Evolutionary conservation across 2,113 vertebrate species (phyloP), one percentile per base, ranked within the genome.

Genomic region (Passer montanus): DNA sequence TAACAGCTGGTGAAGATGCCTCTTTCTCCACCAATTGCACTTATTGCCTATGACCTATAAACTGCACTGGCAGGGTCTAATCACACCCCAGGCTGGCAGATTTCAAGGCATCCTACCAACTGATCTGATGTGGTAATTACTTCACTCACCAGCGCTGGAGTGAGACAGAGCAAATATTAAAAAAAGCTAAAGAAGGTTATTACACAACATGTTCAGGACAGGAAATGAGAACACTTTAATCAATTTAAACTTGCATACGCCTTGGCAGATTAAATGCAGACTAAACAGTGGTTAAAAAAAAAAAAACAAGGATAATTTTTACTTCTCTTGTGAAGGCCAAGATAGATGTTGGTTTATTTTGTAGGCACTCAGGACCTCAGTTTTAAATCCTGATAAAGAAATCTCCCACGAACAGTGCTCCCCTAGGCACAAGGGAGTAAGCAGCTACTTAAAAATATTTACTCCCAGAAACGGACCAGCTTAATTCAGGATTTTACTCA

Each of bases 201-300:
- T 95, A 72, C 50, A 73, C 89, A 95, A 93, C 28, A 58, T n/a
- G 30, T 69, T 90, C 78, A 52, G 70, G 55, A 91, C 62, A 83
- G 89, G 93, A 95, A 95, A 95, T 58, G 21, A 91, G 70, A 95
- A 91, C 63, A 91, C 19, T 85, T 85, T 41, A 87, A 93, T 89
- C 30, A 53, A 62, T 85, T 95, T 76, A 83, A 95, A 89, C 77
- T 66, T 68, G 83, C 56, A 68, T 56, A n/a, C 27, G 43, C 56
- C 56, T 87, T 59, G 67, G 67, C 55, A 91, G 67, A 95, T 85
- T 66, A 93, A 89, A 94, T 6, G 50, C 35, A 91, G 84, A 83
- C 84, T 84, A 85, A 90, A 96, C 41, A 84, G 39, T 27, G 41
- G 68, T 22, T 39, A 49, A 72, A 59, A 56, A 47, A 53, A 69